phyloP scores from a whole-genome alignment of 2,888 invertebrate genomes.

The Drosophila anomelani region DNA sequence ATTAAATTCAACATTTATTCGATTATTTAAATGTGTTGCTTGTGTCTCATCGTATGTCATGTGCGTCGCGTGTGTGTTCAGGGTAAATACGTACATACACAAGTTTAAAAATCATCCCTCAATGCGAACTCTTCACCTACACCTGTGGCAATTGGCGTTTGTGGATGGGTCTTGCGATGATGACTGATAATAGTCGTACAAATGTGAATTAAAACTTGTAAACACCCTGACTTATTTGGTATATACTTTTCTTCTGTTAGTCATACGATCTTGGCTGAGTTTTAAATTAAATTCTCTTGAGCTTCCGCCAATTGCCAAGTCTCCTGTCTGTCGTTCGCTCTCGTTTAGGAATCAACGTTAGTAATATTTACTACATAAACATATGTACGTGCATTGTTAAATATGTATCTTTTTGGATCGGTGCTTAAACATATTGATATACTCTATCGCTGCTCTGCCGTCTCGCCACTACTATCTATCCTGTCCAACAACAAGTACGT shows the following conservation, averaged over 20 bases:
- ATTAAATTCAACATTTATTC: constrained; percentile 79
- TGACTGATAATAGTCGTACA: neutral
- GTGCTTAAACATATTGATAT: constrained; percentile 70
- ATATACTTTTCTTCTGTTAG: neutral
- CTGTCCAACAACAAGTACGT: constrained; percentile 59
- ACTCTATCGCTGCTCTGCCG: constrained; percentile 47
- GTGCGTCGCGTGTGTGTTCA: constrained; percentile 33
- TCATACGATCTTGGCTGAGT: constrained; percentile 4
- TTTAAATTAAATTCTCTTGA: constrained; percentile 30
- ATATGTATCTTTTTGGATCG: constrained; percentile 59
- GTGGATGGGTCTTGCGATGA: neutral
- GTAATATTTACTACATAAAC: constrained; percentile 56
- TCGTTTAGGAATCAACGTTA: constrained; percentile 66
- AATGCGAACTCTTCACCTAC: neutral
- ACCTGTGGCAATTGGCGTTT: constrained; percentile 10
- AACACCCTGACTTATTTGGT: constrained; percentile 3
- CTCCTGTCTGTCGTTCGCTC: constrained; percentile 10
- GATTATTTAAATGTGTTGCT: constrained; percentile 65
- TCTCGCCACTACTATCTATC: constrained; percentile 17
- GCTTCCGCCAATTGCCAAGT: constrained; percentile 29
- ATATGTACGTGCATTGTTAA: constrained; percentile 64
- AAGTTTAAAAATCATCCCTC: constrained; percentile 37
- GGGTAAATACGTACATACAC: constrained; percentile 41
- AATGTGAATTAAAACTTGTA: neutral
- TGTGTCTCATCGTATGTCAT: constrained; percentile 27